Conservation (phyloP, 2,888 invertebrate species). For the Lamellibrachia satsuma region DNA sequence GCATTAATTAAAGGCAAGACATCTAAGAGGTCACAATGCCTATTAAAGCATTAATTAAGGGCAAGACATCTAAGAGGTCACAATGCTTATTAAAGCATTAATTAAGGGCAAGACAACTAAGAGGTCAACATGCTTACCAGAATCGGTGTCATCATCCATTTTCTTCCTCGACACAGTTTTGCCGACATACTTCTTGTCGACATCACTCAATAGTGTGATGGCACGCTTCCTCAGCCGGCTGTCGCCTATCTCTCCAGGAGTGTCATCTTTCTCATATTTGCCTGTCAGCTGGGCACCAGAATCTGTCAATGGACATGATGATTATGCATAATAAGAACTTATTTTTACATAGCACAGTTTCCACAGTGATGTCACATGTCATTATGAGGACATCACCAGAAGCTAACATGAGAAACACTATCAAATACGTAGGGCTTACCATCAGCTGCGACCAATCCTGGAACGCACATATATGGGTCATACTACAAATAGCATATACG, state of each 20-base stretch:
- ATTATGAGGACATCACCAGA: too few relatives aligned
- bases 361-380: too few relatives aligned
- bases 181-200: conserved; percentile 80
- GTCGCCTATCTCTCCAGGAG: background rate
- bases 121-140: background rate
- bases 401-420: too few relatives aligned
- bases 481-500: too few relatives aligned
- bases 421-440: too few relatives aligned
- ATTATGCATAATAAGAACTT: background rate
- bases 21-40: background rate
- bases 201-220: conserved; percentile 48
- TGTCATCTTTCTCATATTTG: background rate
- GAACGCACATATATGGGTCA: too few relatives aligned
- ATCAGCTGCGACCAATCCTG: too few relatives aligned
- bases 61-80: background rate
- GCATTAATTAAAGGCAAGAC: background rate
- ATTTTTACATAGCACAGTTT: too few relatives aligned
- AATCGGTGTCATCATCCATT: conserved; percentile 29
- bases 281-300: conserved; percentile 5
- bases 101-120: too few relatives aligned
- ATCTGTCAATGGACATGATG: background rate
- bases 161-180: conserved; percentile 74
- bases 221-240: background rate
- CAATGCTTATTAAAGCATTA: too few relatives aligned
- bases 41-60: background rate